phyloP scores from a whole-genome alignment of 2,113 vertebrate species.

The Coturnix japonica region DNA sequence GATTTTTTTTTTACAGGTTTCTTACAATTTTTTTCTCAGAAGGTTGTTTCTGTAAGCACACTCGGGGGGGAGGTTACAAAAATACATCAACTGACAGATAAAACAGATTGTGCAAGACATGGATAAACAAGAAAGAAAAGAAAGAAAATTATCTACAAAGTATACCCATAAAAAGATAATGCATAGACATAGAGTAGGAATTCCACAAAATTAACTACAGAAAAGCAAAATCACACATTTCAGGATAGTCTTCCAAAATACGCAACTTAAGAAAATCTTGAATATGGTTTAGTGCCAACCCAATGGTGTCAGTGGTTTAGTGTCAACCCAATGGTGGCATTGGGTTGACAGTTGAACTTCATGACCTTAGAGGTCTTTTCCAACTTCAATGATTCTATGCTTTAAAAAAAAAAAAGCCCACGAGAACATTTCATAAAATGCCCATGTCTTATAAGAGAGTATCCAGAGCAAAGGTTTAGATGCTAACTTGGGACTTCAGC shows the following conservation, averaged over 20 bases:
- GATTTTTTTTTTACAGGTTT: neutral
- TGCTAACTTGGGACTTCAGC: neutral
- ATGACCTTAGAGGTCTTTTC: neutral
- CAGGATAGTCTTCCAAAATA: neutral
- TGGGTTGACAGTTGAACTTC: neutral
- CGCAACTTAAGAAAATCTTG: neutral
- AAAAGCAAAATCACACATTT: neutral
- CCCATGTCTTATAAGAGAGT: neutral
- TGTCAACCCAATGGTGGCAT: too few relatives aligned
- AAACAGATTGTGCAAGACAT: neutral
- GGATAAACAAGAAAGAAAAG: neutral
- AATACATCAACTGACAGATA: neutral
- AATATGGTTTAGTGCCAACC: neutral
- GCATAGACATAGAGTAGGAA: neutral
- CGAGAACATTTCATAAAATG: neutral
- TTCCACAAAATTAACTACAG: neutral
- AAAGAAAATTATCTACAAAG: neutral
- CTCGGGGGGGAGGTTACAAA: neutral
- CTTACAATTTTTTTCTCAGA: neutral
- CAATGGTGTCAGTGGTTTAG: too few relatives aligned
- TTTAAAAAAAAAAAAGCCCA: neutral
- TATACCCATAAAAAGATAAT: neutral
- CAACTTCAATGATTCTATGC: neutral
- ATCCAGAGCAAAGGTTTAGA: neutral
- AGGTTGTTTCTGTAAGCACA: neutral